These are phyloP conservation scores for Amphiura filiformis DNA, from an alignment of 35 echinoderm and acorn worm genomes.

Conservation along the genomic window DNA sequence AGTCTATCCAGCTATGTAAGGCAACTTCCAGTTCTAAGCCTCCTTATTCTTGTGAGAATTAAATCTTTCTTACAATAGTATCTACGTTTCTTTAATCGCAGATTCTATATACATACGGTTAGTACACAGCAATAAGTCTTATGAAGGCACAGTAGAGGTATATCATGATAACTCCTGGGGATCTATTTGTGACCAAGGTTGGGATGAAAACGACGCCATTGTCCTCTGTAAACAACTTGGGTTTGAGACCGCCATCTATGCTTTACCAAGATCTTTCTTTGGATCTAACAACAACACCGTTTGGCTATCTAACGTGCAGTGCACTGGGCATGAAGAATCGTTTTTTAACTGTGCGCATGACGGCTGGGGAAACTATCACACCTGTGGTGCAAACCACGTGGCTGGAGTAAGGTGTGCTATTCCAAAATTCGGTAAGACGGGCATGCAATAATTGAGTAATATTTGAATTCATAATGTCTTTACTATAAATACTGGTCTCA, in stretches of 20 bases:
- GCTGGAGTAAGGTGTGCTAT: no score
- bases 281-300: background rate
- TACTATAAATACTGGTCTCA: no score
- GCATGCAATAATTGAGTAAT: no score
- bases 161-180: conserved; percentile 24
- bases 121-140: background rate
- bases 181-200: conserved; percentile 26
- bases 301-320: background rate
- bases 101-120: background rate
- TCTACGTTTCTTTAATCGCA: background rate
- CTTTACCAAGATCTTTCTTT: background rate
- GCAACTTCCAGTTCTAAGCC: no score
- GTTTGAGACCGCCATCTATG: background rate
- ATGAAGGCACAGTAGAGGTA: conserved; percentile 18
- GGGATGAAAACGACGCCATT: conserved; percentile 5
- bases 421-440: no score
- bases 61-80: no score
- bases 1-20: no score
- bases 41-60: no score
- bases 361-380: background rate
- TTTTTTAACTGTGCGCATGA: background rate
- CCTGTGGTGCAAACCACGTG: no score
- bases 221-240: conserved; percentile 31
- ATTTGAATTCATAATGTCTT: no score
- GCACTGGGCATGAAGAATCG: background rate